Evolutionary conservation across 2,888 invertebrate genomes (phyloP), one percentile per base, ranked within the genome.

Genomic region (Thera britannica): DNA sequence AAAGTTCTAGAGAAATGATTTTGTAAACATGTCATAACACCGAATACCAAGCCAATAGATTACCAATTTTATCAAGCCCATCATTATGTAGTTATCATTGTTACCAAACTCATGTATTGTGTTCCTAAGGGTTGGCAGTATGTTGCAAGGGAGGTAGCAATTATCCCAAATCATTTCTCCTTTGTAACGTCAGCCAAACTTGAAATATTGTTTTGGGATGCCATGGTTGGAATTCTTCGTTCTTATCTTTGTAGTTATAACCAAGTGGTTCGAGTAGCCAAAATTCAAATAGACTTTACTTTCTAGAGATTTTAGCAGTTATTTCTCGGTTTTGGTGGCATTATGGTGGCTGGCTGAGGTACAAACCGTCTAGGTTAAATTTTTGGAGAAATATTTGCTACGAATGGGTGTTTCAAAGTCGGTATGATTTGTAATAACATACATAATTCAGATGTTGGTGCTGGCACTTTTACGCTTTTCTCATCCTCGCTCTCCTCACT

Each of bases 111-210:
- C 67, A 12, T 52, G 52, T 65, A 68, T 72, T 72, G 70, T 74
- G 55, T 70, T 58, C 49, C 67, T 68, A 56, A 68, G 64, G 68
- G 70, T 60, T 60, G 59, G 58, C 56, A 65, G 63, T 69, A 68
- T 64, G 65, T 74, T 69, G 63, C 63, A 66, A 61, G 12, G 62
- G 65, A 67, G 67, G 71, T 67, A 65, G 68, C 67, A 72, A 75
- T 75, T 75, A 75, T 73, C 67, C 64, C 70, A 62, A 72, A 70
- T 58, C 61, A 70, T 67, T 67, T 41, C 58, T 58, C 51, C 46
- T 55, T 68, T 70, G 63, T 72, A 44, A 65, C 54, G 58, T 64
- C 62, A 58, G 35, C 58, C 57, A 62, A 48, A 57, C 57, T 51
- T 65, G 62, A 69, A 46, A 54, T 65, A 59, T 62, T 55, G 60